A percentile compares a stretch with the other conserved stretches of the same genome.
phyloP scores from a whole-genome alignment of 2,113 vertebrate genomes.

The Catharus bicknelli region DNA sequence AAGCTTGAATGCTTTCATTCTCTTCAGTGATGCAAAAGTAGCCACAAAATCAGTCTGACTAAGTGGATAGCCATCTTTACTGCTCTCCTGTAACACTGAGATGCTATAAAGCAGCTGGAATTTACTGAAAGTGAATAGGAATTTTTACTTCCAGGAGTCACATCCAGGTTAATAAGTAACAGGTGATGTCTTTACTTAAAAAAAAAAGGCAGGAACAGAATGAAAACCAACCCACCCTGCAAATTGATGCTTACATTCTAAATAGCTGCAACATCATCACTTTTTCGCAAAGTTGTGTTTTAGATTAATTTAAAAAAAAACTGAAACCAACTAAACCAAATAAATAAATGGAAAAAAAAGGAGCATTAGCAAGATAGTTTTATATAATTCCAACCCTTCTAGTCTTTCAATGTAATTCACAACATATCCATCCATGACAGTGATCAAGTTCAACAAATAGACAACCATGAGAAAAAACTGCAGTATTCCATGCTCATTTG shows the following conservation, averaged over 20 bases:
- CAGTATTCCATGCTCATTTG: not conserved
- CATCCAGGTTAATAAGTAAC: not conserved
- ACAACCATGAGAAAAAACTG: not conserved
- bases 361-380: accelerated
- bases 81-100: not conserved
- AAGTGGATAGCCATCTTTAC: not conserved
- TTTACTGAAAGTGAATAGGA: not conserved
- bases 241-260: not conserved
- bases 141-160: not conserved
- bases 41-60: not conserved
- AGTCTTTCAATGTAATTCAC: not conserved
- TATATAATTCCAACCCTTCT: not conserved
- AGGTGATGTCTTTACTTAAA: not conserved
- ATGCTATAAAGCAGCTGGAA: not conserved
- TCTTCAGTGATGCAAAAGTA: not conserved
- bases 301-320: not conserved
- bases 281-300: not conserved
- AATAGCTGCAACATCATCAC: not conserved
- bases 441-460: not conserved
- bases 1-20: not conserved
- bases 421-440: not conserved
- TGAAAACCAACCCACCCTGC: accelerated
- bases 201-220: accelerated
- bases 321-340: not conserved
- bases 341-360: accelerated